A percentile compares a stretch with the other conserved stretches of the same genome.
Evolutionary conservation across 2,888 invertebrate genomes (phyloP).

Genomic region (Sminthurinus aureus): DNA sequence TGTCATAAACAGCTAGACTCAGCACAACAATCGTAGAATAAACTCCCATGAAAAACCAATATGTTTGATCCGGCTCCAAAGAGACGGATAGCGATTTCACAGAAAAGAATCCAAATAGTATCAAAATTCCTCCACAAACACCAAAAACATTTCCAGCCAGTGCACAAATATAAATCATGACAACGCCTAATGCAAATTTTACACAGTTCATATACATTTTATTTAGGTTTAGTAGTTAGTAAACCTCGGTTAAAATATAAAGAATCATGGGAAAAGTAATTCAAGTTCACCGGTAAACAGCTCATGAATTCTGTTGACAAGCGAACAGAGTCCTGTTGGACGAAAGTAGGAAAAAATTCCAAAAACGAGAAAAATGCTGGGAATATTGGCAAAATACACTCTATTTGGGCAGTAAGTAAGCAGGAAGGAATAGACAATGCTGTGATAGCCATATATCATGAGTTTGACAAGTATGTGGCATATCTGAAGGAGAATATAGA

Average conservation of each 20-base stretch:
- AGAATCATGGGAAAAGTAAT: too few relatives aligned
- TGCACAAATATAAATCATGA: constrained; percentile 1
- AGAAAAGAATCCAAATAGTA: neutral
- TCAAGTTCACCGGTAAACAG: neutral
- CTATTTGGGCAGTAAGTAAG: neutral
- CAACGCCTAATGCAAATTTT: neutral
- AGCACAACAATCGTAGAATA: neutral
- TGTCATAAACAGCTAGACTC: neutral
- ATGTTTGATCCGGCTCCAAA: neutral
- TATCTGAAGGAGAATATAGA: neutral
- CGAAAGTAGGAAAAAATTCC: neutral
- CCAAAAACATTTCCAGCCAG: constrained; percentile 3
- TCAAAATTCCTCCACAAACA: neutral
- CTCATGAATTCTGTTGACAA: neutral
- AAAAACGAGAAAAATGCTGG: neutral
- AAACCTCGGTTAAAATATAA: too few relatives aligned
- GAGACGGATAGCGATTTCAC: neutral
- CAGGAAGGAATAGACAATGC: neutral
- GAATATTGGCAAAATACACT: neutral
- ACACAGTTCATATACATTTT: too few relatives aligned
- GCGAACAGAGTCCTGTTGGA: neutral
- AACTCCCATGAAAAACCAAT: constrained; percentile 4
- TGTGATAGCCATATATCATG: constrained; percentile 9
- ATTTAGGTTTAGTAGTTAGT: too few relatives aligned
- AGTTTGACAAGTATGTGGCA: neutral